Conservation (phyloP, 2,888 invertebrate genomes). For the Parapristionchus giblindavisi region DNA sequence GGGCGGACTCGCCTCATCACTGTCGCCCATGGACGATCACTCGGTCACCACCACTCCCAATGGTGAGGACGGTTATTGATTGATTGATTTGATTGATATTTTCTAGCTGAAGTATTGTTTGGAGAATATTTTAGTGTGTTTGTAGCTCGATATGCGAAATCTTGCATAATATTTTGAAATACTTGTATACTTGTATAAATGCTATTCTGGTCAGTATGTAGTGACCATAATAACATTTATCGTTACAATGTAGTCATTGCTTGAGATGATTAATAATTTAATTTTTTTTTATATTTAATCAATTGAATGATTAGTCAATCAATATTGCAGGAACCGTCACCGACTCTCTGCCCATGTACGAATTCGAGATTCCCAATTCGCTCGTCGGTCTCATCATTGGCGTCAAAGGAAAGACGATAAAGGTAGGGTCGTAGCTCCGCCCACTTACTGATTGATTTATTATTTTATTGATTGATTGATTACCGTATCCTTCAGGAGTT, state of each 20-base stretch:
- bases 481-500: slow-evolving; percentile 55
- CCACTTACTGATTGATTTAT: neutral
- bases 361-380: slow-evolving; percentile 69
- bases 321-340: slow-evolving; percentile 31
- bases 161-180: neutral
- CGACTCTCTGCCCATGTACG: slow-evolving; percentile 63
- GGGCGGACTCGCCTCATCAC: slow-evolving; percentile 57
- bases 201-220: too few relatives aligned
- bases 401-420: slow-evolving; percentile 68
- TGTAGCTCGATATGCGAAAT: neutral
- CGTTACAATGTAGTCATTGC: too few relatives aligned
- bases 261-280: too few relatives aligned
- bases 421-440: slow-evolving; percentile 47
- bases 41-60: slow-evolving; percentile 37
- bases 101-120: too few relatives aligned
- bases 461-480: neutral
- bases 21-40: slow-evolving; percentile 54
- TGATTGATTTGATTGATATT: neutral
- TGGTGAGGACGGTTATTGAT: slow-evolving; percentile 11
- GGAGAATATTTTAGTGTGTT: neutral
- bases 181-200: neutral
- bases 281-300: too few relatives aligned
- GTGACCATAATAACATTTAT: too few relatives aligned
- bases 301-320: neutral
- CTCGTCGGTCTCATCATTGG: slow-evolving; percentile 69